Evolutionary conservation across 1,140 invertebrate genomes (phyloP), one percentile per base, ranked within the genome.

Genomic region (Limonius californicus): DNA sequence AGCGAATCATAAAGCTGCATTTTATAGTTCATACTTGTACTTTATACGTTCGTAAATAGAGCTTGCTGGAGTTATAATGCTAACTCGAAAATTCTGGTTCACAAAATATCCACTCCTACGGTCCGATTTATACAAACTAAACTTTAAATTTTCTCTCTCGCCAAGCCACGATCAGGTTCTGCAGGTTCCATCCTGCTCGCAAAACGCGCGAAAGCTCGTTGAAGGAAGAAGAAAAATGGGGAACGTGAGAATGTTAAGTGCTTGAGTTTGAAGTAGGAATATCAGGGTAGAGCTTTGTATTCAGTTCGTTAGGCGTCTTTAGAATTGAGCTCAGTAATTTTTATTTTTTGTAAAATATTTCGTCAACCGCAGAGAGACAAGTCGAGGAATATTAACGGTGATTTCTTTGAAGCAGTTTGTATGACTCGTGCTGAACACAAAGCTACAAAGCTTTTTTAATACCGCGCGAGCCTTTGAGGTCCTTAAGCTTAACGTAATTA

Each of bases 21-120:
- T 59, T 59, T 59, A 59, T 45, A 59, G 57, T 59, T 59, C 57
- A 59, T 59, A 59, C 57, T 59, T 59, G 57, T 59, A 59, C 39
- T 59, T 59, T 59, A 59, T 59, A 59, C 47, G 57, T 30, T 45
- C 57, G 57, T 59, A 59, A 59, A 59, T 59, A 59, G 47, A 47
- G 50, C 42, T 45, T 45, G 57, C 57, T 42, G 15, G 23, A 27
- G 23, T 27, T 27, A 27, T 9, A 27, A 9, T 27, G 9, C 23
- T n/a, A n/a, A n/a, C n/a, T n/a, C n/a, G n/a, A n/a, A n/a, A n/a
- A n/a, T n/a, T 27, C 9, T 27, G 23, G 23, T 27, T 27, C 23
- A 27, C 23, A 27, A 42, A 42, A 59, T 43, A 57, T 59, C 57
- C 57, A 59, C 57, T 59, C 50, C 39, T 42, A 42, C 42, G 47